Evolutionary conservation across 2,113 vertebrate species (phyloP).

Genomic region (Rhodinocichla rosea): DNA sequence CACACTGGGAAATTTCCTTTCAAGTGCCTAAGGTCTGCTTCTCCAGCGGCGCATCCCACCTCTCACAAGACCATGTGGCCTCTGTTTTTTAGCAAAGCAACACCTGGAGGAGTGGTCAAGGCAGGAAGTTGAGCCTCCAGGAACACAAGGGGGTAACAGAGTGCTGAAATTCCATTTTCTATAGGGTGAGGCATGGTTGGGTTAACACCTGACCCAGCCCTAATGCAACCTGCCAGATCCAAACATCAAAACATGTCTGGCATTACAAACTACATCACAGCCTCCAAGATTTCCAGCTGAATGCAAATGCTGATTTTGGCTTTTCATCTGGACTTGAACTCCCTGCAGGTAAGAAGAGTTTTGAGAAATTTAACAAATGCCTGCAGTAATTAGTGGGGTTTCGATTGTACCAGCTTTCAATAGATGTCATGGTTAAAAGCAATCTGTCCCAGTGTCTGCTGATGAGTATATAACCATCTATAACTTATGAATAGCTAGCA

Average conservation of each 20-base stretch:
- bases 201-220: neutral
- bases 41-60: neutral
- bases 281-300: neutral
- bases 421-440: slow-evolving; percentile 26
- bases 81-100: neutral
- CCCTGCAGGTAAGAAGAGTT: neutral
- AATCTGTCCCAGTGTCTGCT: slow-evolving; percentile 18
- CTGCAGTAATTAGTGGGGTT: neutral
- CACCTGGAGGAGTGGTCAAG: neutral
- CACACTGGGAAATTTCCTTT: neutral
- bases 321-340: neutral
- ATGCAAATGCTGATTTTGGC: neutral
- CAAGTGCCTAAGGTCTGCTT: neutral
- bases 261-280: neutral
- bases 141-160: neutral
- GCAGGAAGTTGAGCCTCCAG: neutral
- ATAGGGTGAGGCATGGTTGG: accelerated
- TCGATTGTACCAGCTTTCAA: neutral
- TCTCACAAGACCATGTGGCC: neutral
- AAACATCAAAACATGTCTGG: neutral
- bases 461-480: slow-evolving; percentile 33
- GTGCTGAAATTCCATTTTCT: neutral
- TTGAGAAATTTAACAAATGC: neutral
- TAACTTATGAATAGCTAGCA: slow-evolving; percentile 40
- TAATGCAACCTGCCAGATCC: neutral